phyloP scores from a whole-genome alignment of 2,888 invertebrate species.

The Elegia similella region DNA sequence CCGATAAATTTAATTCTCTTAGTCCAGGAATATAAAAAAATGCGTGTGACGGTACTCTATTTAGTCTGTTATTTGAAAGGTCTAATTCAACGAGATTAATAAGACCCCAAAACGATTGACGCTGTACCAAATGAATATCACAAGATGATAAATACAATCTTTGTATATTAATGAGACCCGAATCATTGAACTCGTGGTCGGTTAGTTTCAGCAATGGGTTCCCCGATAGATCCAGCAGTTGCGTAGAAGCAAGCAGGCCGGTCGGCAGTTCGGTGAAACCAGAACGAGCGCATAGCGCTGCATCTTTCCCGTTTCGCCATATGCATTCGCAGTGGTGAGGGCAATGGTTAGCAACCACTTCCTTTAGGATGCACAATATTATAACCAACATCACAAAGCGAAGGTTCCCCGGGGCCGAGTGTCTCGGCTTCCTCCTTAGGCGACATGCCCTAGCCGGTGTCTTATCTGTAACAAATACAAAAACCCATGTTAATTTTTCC shows the following conservation, averaged over 20 bases:
- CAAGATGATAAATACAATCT: constrained; percentile 89
- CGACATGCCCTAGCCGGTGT: constrained; percentile 64
- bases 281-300: constrained; percentile 89
- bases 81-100: constrained; percentile 92
- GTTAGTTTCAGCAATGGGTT: constrained; percentile 86
- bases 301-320: constrained; percentile 94
- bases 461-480: constrained; percentile 48
- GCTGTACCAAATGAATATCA: constrained; percentile 85
- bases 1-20: constrained; percentile 87
- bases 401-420: constrained; percentile 69
- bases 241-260: constrained; percentile 89
- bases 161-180: constrained; percentile 90
- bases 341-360: constrained; percentile 84
- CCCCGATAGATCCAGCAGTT: constrained; percentile 89
- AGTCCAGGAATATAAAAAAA: constrained; percentile 88
- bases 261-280: constrained; percentile 88
- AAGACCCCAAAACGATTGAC: constrained; percentile 88
- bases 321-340: constrained; percentile 92
- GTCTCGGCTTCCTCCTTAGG: constrained; percentile 62
- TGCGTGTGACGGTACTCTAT: constrained; percentile 86
- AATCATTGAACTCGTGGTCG: constrained; percentile 87
- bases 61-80: constrained; percentile 87
- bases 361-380: constrained; percentile 69
- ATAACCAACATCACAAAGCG: constrained; percentile 83
- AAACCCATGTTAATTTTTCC: neutral